Evolutionary conservation across 2,888 invertebrate species (phyloP), one percentile per base, ranked within the genome.

Genomic region (Heterodera filipjevi): DNA sequence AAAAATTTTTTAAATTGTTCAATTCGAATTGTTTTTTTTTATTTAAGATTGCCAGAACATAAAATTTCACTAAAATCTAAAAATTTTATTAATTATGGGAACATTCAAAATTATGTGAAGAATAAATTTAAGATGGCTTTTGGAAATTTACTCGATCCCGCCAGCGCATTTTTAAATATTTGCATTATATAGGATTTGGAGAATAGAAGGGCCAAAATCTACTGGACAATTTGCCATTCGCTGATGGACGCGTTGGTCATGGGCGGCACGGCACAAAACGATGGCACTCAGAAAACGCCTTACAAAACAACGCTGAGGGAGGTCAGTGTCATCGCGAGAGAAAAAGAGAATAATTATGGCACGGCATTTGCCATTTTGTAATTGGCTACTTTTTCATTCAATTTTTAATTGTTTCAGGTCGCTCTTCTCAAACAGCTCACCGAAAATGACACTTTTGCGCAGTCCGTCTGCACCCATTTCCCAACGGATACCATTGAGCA

Each of bases 221-320:
- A 97, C 84, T 97, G 97, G 97, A 93, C 95, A 83, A 95, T 97
- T 1, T 95, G 95, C 86, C 95, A 96, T 87, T 93, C 95, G 3
- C 91, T 97, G 59, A 92, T 93, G 87, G 92, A 94, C 2, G 93
- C 94, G 33, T 92, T 96, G 10, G 79, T 82, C 59, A 27, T 27
- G 5, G 59, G 27, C 59, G 59, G 27, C n/a, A n/a, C 10, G 27
- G 1, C 2, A n/a, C n/a, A 1, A 12, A 8, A 12, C 8, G n/a
- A n/a, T n/a, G n/a, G n/a, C n/a, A n/a, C n/a, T n/a, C 27, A 59
- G 12, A n/a, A 59, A 27, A n/a, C 92, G 30, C 87, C 86, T 44
- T 79, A 79, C 68, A 80, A 80, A 66, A 80, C 84, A 49, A 87
- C 89, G n/a, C 79, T 82, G 72, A 82, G 89, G 74, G 85, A 89